Base-by-base conservation (phyloP, 2,113 vertebrate species). In the Ceuthmochares aereus region DNA sequence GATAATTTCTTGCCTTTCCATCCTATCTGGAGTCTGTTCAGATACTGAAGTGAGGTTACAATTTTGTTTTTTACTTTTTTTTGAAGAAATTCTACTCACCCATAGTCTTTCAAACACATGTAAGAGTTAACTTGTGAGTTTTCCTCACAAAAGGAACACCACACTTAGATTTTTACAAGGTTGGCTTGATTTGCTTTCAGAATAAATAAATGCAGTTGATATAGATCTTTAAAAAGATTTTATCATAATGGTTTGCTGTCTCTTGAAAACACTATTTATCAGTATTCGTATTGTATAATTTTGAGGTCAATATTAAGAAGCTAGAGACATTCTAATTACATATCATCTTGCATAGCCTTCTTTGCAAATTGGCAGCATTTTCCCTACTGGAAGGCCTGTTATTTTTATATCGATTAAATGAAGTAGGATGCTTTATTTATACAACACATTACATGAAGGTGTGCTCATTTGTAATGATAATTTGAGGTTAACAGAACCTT, bases 361-460 rank as follows among this genome's bases (percentile, higher is more conserved):
- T 63, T 78, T 82, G 40, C 68, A 91, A 93, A 85, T 42, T 88
- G 75, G 55, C 64, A 91, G 22, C 23, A 78, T 90, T 86, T 94
- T 85, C 36, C 8, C 64, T 80, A 21, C 62, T 62, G 6, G 23
- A 94, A 89, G 23, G 17, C 22, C 37, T 84, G 32, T 63, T 92
- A 72, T 94, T 91, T n/a, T 82, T 66, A 15, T 91, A 92, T 84
- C 81, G 76, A 94, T 96, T 96, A 69, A 93, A 76, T 83, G 86
- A 75, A 90, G 60, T 68, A 69, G 7, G 13, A 43, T 66, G 52
- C 32, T 90, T 95, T 90, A 81, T 95, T 95, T 83, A 90, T 84
- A 67, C 30, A 89, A 42, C n/a, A 37, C 12, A 51, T 75, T 91
- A 84, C n/a, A 59, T 78, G 43, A 86, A 88, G 83, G 3, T 66